Evolutionary conservation across 2,113 vertebrate species (phyloP), one percentile per base, ranked within the genome.

Genomic region (Corythaeola cristata): DNA sequence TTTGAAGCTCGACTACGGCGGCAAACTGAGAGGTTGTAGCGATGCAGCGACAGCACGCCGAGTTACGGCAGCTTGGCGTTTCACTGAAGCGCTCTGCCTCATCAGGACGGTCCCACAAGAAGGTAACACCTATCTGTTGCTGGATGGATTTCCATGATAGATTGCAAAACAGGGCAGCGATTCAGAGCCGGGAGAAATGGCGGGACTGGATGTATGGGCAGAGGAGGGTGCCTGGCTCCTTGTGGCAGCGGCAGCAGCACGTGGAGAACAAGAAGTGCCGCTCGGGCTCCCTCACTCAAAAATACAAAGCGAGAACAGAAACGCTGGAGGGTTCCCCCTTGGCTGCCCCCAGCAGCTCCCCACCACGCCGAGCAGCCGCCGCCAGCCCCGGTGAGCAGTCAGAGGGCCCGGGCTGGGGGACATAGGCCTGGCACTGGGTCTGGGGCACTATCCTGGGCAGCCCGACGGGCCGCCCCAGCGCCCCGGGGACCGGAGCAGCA

Each of bases 101-200:
- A 0, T 9, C 11, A 8, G 15, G 30, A 64, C 64, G 19, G 22
- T 4, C n/a, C 37, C 49, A 5, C 10, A 1, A 22, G 55, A 64
- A 13, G 32, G 18, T 15, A 27, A 56, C 66, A 6, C 4, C 16
- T 8, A 26, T 41, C 23, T 21, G 32, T 2, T 15, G 21, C 37
- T 2, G 44, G 41, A 28, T 4, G 8, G 2, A 47, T 52, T 41
- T n/a, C 68, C 2, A 0, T 0, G n/a, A 11, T 0, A 12, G 22
- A 47, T 4, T 11, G 47, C 69, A 16, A 44, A 69, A 8, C 3
- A 24, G 35, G 39, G 24, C 62, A 15, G n/a, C 2, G 2, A 19
- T 58, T 16, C 63, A 26, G 56, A 45, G 11, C 26, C 62, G 7
- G 58, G 24, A 64, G 24, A 20, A 6, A 4, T 0, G 37, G n/a